These are phyloP conservation scores for Ormyrus labotus DNA, from an alignment of 2,888 invertebrate species.

Conservation along the genomic window DNA sequence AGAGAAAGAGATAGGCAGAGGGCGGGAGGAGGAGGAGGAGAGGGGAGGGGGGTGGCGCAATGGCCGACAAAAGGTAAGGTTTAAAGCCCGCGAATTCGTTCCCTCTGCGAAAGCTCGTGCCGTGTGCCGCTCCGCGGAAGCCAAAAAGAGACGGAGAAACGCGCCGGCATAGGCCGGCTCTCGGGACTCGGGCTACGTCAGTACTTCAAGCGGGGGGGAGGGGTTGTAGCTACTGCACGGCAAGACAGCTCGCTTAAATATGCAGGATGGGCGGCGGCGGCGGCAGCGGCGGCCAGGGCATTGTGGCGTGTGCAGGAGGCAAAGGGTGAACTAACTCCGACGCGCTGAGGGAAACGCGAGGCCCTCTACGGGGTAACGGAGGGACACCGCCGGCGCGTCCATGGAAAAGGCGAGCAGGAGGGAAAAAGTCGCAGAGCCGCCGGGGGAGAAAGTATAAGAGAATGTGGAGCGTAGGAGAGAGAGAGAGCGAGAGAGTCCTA, in stretches of 20 bases:
- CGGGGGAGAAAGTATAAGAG: conserved; percentile 37
- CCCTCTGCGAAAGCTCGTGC: conserved; percentile 11
- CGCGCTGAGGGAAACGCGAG: conserved; percentile 67
- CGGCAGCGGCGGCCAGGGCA: conserved; percentile 59
- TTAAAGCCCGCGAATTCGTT: conserved; percentile 33
- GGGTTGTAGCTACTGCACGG: conserved; percentile 71
- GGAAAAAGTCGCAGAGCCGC: conserved; percentile 49
- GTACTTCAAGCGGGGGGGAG: conserved; percentile 40
- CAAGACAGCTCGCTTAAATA: conserved; percentile 75
- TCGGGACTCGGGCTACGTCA: too few species aligned
- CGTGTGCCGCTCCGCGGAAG: conserved; percentile 1
- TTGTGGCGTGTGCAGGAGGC: conserved; percentile 60
- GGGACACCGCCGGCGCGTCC: not conserved
- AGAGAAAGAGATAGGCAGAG: not conserved
- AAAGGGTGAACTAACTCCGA: conserved; percentile 71
- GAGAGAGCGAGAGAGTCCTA: conserved; percentile 39
- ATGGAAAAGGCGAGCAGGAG: conserved; percentile 2
- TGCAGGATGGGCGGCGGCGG: conserved; percentile 75
- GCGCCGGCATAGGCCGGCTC: not conserved
- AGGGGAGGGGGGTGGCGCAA: conserved; percentile 8
- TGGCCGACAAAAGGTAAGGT: conserved; percentile 29
- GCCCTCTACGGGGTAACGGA: not conserved
- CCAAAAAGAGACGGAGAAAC: not conserved
- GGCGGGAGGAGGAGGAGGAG: not conserved
- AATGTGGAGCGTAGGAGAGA: conserved; percentile 32